A percentile compares a stretch with the other conserved stretches of the same genome.
Evolutionary conservation across 2,797 vertebrate genomes (phyloP).

Genomic region (Distichodus sexfasciatus): DNA sequence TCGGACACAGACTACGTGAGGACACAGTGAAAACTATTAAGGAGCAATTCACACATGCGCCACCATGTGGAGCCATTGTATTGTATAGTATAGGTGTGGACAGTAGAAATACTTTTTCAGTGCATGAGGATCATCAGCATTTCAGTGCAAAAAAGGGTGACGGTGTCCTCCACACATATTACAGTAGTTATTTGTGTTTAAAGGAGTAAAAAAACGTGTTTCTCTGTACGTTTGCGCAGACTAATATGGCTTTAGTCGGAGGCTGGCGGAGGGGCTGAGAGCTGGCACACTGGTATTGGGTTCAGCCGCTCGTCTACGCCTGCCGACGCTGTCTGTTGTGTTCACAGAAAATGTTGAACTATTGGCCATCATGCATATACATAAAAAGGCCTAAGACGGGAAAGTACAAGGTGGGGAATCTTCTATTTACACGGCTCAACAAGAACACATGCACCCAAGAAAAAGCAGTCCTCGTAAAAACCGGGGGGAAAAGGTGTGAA

Average conservation of each 20-base stretch:
- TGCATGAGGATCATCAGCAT: constrained; percentile 25
- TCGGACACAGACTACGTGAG: constrained; percentile 16
- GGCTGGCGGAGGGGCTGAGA: constrained; percentile 54
- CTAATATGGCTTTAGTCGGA: constrained; percentile 71
- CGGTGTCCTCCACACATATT: constrained; percentile 20
- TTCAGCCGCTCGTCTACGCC: constrained; percentile 43
- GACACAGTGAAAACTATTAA: constrained; percentile 11
- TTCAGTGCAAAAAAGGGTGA: constrained; percentile 32
- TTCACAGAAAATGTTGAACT: constrained; percentile 59
- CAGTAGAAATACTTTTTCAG: background rate
- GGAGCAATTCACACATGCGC: constrained; percentile 7
- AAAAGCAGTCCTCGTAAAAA: constrained; percentile 27
- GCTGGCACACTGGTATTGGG: constrained; percentile 44
- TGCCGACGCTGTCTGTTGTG: constrained; percentile 55
- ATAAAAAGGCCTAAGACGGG: constrained; percentile 39
- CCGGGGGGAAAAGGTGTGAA: background rate
- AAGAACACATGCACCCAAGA: constrained; percentile 43
- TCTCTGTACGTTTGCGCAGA: constrained; percentile 58
- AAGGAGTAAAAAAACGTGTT: constrained; percentile 39
- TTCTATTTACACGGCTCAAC: constrained; percentile 20
- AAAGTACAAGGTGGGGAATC: constrained; percentile 37
- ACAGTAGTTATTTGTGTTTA: constrained; percentile 43
- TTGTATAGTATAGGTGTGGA: constrained; percentile 10
- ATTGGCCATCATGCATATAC: constrained; percentile 60
- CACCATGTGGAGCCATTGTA: constrained; percentile 37